Base-by-base conservation (phyloP, 2,797 vertebrate genomes). In the Scolopax bukidnonensis region DNA sequence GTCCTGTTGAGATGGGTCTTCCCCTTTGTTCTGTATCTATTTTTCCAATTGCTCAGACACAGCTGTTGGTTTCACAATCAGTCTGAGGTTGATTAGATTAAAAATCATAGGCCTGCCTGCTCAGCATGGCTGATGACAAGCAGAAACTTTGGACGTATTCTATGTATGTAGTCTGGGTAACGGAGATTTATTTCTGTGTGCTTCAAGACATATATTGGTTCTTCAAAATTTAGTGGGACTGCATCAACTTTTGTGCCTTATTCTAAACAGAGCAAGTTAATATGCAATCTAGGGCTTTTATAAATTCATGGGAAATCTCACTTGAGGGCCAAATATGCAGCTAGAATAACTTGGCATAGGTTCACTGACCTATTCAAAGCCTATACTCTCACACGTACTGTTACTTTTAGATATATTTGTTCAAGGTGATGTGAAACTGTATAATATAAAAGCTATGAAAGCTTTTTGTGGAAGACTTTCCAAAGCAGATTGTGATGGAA, bases 21-120 rank as follows among this genome's bases (percentile, higher is more conserved):
- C 95, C 93, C 94, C 94, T 98, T 98, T 98, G 96, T 97, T 98
- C 97, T 95, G 40, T 95, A 85, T 97, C 97, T 96, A 32, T 96
- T 98, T 97, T 97, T 96, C 88, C 76, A 56, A 89, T 95, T 97
- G 95, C 94, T 97, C 91, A 94, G 94, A 96, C 95, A 94, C 86
- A 95, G 95, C 94, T 98, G 91, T 96, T 95, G 95, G 92, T 92
- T 96, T 96, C 92, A 89, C 92, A 93, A 28, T 95, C 89, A 84
- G 93, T 97, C 92, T 92, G 92, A 96, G 89, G 87, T 65, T 98
- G 96, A 98, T 98, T 96, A 96, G 96, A 96, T 98, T 93, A 97
- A 95, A 98, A 97, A 91, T 92, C 87, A 51, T 38, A 88, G 87
- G 36, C 73, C n/a, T 92, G 59, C 82, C 95, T 97, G 94, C 96